These are phyloP conservation scores for Ferdinandea cuprea DNA, from an alignment of 2,888 invertebrate species.

Conservation along the genomic window DNA sequence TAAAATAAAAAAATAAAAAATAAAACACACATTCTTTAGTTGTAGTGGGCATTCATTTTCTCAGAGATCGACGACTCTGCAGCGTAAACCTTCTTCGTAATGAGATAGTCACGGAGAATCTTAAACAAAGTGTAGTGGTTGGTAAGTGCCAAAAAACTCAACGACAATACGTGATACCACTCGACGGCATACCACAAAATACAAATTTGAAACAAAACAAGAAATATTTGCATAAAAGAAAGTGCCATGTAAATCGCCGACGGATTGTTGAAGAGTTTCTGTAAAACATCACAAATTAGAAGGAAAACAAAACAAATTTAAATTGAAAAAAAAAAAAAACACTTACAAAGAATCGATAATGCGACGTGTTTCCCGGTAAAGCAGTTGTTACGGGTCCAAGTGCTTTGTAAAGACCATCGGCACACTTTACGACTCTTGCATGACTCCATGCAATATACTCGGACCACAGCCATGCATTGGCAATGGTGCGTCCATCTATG, in stretches of 20 bases:
- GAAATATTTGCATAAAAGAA: conserved; percentile 87
- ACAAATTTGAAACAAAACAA: conserved; percentile 90
- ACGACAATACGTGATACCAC: conserved; percentile 96
- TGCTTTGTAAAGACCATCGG: conserved; percentile 89
- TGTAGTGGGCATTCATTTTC: conserved; percentile 76
- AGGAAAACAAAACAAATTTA: background rate
- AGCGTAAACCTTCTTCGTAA: conserved; percentile 91
- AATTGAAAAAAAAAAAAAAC: no score
- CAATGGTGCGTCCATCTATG: conserved; percentile 77
- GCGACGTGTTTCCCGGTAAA: conserved; percentile 91
- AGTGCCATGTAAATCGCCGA: conserved; percentile 89
- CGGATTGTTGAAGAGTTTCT: conserved; percentile 95
- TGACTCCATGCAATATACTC: conserved; percentile 88
- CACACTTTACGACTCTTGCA: conserved; percentile 89
- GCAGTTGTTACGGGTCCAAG: conserved; percentile 92
- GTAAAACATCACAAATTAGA: conserved; percentile 77
- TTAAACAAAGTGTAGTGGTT: conserved; percentile 97
- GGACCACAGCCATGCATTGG: conserved; percentile 83
- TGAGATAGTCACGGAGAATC: conserved; percentile 92
- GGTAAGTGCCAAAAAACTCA: conserved; percentile 92
- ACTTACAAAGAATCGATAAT: conserved; percentile 94
- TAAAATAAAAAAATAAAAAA: conserved; percentile 12
- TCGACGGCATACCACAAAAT: conserved; percentile 91
- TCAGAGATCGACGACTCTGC: conserved; percentile 79
- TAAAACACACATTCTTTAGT: conserved; percentile 46